These are phyloP conservation scores for Hippoglossus stenolepis DNA, from an alignment of 2,113 vertebrate species.

Conservation along the genomic window DNA sequence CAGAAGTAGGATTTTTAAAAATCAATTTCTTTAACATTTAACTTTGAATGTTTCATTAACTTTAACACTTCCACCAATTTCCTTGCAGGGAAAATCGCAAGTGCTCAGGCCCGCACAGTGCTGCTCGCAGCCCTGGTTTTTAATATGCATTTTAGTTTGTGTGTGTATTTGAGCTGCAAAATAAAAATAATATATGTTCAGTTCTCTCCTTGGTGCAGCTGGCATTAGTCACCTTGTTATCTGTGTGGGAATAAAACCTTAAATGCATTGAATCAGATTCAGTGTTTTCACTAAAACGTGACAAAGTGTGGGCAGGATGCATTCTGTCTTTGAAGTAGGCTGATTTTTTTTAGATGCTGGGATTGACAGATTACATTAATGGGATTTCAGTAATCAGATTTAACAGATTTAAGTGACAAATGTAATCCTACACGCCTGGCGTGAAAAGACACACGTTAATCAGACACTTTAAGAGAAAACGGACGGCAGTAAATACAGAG, in stretches of 20 bases:
- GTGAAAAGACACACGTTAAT: too few species aligned
- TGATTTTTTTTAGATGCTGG: neutral
- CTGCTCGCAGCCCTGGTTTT: too few species aligned
- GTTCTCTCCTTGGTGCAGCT: neutral
- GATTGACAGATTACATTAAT: conserved; percentile 10
- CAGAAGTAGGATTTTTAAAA: too few species aligned
- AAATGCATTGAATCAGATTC: neutral
- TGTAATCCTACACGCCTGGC: conserved; percentile 4
- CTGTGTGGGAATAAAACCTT: neutral
- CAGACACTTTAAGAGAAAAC: neutral
- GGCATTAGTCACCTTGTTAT: neutral
- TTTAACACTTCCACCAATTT: too few species aligned
- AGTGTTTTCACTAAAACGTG: too few species aligned
- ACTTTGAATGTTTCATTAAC: too few species aligned
- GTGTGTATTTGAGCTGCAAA: too few species aligned
- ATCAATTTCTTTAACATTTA: too few species aligned
- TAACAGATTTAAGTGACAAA: conserved; percentile 6
- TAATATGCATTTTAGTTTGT: too few species aligned
- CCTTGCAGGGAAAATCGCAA: too few species aligned
- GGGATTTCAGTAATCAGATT: conserved; percentile 19
- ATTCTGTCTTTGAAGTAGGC: neutral
- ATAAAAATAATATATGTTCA: neutral
- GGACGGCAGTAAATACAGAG: too few species aligned
- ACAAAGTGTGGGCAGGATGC: neutral
- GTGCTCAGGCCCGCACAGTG: too few species aligned